Evolutionary conservation across 2,888 invertebrate genomes (phyloP), one percentile per base, ranked within the genome.

Genomic region (Aelia acuminata): DNA sequence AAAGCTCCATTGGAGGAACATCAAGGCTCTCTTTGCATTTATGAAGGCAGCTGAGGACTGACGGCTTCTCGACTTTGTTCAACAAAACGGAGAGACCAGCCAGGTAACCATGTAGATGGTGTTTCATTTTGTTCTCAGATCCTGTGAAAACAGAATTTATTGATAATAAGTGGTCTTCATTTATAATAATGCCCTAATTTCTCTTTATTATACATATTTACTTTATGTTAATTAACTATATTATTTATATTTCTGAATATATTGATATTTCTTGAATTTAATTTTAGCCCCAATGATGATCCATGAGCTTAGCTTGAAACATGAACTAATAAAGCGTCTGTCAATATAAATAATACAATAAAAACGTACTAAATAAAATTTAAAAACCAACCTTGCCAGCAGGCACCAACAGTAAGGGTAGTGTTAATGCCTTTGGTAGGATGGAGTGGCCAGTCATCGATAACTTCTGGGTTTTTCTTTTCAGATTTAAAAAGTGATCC

Each of bases 401-500:
- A 99, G 47, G 99, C 99, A 2, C 99, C 99, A 0, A 99, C 96
- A 0, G 97, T 96, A 75, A 99, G 93, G 11, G 98, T 98, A 15
- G 99, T 99, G 92, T 98, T 98, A 90, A 98, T 95, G 1, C 97
- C 98, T 91, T 97, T 97, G 0, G 98, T 97, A 15, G 98, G 98
- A 92, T 99, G 99, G 80, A 99, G 94, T 1, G 99, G 99, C 99
- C 99, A 99, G 93, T 99, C 99, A 92, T 99, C 99, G 92, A 99
- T 98, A 85, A 99, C 97, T 93, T 99, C 99, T 0, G 98, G 98
- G 91, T 98, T 98, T 92, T 96, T 95, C 91, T 96, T 94, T 91
- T 94, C 95, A 87, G 93, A 93, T 88, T 94, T 93, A 90, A 94
- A 95, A 84, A 95, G 93, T 91, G 96, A 95, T 0, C 98, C 99